Percentiles rank a stretch among this genome's conserved stretches.
These are phyloP conservation scores for Catonia carolina DNA, from an alignment of 2,888 invertebrate genomes.

Conservation along the genomic window DNA sequence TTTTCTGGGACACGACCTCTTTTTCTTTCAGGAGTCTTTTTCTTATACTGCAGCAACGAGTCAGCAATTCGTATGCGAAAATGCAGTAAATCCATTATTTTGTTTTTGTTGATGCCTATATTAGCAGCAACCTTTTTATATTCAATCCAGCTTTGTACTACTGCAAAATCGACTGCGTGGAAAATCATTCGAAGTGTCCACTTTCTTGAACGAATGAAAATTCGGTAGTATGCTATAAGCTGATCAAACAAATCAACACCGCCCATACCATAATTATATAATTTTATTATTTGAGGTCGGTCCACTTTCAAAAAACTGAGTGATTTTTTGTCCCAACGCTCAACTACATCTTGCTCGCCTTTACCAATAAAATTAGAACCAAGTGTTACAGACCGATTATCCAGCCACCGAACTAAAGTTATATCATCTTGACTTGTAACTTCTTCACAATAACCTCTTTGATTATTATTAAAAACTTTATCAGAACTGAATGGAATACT, in stretches of 20 bases:
- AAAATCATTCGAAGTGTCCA: slow-evolving; percentile 28
- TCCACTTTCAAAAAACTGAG: slow-evolving; percentile 8
- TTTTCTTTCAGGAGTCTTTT: not conserved
- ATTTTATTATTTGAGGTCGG: slow-evolving; percentile 19
- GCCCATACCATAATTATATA: slow-evolving; percentile 20
- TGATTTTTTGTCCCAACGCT: slow-evolving; percentile 21
- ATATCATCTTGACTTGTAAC: slow-evolving; percentile 12
- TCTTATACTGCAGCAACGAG: not conserved
- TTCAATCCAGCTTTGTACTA: slow-evolving; percentile 16
- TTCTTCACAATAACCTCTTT: slow-evolving; percentile 19
- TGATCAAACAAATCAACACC: slow-evolving; percentile 21
- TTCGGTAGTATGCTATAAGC: slow-evolving; percentile 18
- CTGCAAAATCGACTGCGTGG: slow-evolving; percentile 26
- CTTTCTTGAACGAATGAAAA: slow-evolving; percentile 22
- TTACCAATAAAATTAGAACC: slow-evolving; percentile 26
- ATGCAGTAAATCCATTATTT: not conserved
- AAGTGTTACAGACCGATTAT: slow-evolving; percentile 20
- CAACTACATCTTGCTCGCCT: slow-evolving; percentile 19
- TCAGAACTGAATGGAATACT: slow-evolving; percentile 12
- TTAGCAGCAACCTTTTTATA: slow-evolving; percentile 10
- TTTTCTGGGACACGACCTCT: not conserved
- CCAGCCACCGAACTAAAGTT: slow-evolving; percentile 22
- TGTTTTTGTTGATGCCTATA: not conserved
- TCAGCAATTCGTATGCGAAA: not conserved
- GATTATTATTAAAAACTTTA: slow-evolving; percentile 12